Percentiles rank a stretch among this genome's conserved stretches.
Evolutionary conservation across 2,888 invertebrate species (phyloP).

Genomic region (Pollenia amentaria): DNA sequence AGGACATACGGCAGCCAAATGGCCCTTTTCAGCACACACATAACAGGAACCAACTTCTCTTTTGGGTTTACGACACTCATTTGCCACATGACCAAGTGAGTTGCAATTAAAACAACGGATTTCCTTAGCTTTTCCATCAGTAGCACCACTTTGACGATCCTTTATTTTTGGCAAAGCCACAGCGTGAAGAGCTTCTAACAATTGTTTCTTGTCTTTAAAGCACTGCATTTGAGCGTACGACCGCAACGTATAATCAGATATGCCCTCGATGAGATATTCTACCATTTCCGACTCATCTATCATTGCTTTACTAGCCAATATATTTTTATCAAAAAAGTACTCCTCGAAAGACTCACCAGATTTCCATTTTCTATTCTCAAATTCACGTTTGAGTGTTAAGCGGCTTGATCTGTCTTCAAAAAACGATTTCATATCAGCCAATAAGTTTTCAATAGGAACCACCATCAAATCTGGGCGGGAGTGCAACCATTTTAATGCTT

Average conservation of each 20-base stretch:
- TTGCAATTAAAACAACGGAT: slow-evolving; percentile 69
- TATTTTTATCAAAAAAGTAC: slow-evolving; percentile 71
- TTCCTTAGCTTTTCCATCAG: slow-evolving; percentile 20
- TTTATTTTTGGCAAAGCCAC: slow-evolving; percentile 34
- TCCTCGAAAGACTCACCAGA: slow-evolving; percentile 66
- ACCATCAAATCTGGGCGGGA: slow-evolving; percentile 48
- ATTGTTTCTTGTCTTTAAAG: slow-evolving; percentile 21
- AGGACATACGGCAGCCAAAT: slow-evolving; percentile 62
- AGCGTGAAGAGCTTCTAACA: slow-evolving; percentile 52
- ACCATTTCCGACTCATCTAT: slow-evolving; percentile 76
- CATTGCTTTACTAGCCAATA: slow-evolving; percentile 65
- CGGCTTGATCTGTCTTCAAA: slow-evolving; percentile 54
- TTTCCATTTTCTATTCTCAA: slow-evolving; percentile 72
- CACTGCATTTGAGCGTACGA: slow-evolving; percentile 64
- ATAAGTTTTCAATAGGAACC: slow-evolving; percentile 43
- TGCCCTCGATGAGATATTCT: slow-evolving; percentile 72
- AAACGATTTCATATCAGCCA: slow-evolving; percentile 49
- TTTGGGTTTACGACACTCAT: slow-evolving; percentile 67
- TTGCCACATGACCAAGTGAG: slow-evolving; percentile 60
- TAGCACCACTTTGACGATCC: slow-evolving; percentile 2
- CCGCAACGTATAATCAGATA: slow-evolving; percentile 48
- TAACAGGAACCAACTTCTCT: slow-evolving; percentile 59
- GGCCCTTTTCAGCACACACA: slow-evolving; percentile 63
- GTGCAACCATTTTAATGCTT: slow-evolving; percentile 60
- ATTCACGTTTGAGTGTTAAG: slow-evolving; percentile 50